Evolutionary conservation across 2,113 vertebrate genomes (phyloP).

Genomic region (Protomyctophum bolini): DNA sequence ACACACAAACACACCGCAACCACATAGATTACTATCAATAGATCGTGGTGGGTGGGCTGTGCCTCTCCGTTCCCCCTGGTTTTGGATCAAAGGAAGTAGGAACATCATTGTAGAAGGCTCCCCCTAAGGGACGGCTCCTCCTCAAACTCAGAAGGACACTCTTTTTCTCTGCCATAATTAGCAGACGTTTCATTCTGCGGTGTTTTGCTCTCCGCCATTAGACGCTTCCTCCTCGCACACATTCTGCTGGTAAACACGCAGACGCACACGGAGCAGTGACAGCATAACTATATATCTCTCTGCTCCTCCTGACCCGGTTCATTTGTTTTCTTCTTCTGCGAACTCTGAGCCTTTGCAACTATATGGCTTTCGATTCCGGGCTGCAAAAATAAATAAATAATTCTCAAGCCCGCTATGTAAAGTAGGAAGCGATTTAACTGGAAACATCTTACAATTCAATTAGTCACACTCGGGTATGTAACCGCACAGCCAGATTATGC

Average conservation of each 20-base stretch:
- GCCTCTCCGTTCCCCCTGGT: slow-evolving; percentile 20
- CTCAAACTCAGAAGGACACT: slow-evolving; percentile 23
- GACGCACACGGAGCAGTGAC: not conserved
- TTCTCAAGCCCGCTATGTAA: not conserved
- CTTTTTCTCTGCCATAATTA: slow-evolving; percentile 18
- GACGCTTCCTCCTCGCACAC: not conserved
- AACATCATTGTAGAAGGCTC: slow-evolving; percentile 19
- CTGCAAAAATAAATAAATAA: not conserved
- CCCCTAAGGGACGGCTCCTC: slow-evolving; percentile 13
- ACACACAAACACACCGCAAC: not conserved
- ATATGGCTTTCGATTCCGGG: not conserved
- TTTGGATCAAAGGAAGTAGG: slow-evolving; percentile 21
- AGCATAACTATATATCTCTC: not conserved
- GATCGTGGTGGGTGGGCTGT: slow-evolving; percentile 26
- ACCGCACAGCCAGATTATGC: not conserved
- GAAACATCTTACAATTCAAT: not conserved
- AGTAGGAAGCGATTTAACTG: not conserved
- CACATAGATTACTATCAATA: slow-evolving; percentile 16
- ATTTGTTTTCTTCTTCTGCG: not conserved
- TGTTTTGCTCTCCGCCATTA: not conserved
- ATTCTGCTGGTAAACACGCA: not conserved
- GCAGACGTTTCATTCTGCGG: slow-evolving; percentile 5
- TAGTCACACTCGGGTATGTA: not conserved
- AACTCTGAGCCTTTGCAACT: not conserved
- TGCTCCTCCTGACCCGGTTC: not conserved